These are phyloP conservation scores for Philhelius pedissequus DNA, from an alignment of 2,888 invertebrate genomes.

Conservation along the genomic window DNA sequence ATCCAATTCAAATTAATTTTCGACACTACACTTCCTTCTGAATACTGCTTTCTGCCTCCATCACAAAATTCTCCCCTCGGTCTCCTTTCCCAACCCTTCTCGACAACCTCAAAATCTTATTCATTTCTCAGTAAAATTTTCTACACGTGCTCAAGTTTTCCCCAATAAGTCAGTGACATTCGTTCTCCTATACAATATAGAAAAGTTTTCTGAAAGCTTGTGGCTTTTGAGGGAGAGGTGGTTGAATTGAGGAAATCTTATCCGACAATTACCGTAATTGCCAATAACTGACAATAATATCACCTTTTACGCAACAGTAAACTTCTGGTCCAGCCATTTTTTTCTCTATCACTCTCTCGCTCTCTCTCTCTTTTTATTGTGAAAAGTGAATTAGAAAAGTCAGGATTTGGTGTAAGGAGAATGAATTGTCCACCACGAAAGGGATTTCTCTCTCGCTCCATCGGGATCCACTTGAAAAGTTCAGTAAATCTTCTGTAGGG, in stretches of 20 bases:
- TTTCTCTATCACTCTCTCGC: background rate
- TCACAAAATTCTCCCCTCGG: background rate
- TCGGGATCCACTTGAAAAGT: conserved; percentile 8
- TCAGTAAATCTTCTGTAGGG: conserved; percentile 19
- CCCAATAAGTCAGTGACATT: conserved; percentile 18
- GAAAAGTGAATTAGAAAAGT: background rate
- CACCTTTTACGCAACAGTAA: background rate
- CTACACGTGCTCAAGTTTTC: conserved; percentile 4
- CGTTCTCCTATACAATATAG: no score
- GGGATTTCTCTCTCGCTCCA: background rate
- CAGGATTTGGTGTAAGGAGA: background rate
- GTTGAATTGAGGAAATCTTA: conserved; percentile 35
- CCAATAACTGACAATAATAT: conserved; percentile 46
- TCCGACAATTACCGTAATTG: conserved; percentile 59
- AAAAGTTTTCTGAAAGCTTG: background rate
- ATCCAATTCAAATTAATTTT: conserved; percentile 2
- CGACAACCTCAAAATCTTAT: background rate
- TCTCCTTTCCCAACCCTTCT: background rate
- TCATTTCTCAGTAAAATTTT: conserved; percentile 58
- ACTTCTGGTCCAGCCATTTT: background rate
- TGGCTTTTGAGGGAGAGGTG: background rate
- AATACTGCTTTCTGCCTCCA: no score
- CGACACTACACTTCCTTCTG: conserved; percentile 8
- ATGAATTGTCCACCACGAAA: conserved; percentile 7
- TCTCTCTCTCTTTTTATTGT: background rate